Conservation (phyloP, 2,888 invertebrate species). For the Hydropsyche betteni region DNA sequence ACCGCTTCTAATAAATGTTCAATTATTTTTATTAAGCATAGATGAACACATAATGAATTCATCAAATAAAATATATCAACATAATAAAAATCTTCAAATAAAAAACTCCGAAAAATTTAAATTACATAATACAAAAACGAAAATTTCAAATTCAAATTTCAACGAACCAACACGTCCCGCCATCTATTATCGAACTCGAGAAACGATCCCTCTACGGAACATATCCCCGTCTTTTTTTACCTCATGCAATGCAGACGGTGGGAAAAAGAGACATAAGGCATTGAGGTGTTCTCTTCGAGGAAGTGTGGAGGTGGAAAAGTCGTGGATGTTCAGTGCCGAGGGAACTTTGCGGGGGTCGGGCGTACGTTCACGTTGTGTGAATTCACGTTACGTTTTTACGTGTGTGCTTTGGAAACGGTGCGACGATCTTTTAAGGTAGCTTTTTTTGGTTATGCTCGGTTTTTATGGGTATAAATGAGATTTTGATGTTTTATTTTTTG, state of each 20-base stretch:
- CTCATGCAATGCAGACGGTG: not conserved
- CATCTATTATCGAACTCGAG: not conserved
- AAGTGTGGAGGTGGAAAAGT: constrained; percentile 38
- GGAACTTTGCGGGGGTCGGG: not conserved
- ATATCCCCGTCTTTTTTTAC: not conserved
- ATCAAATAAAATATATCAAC: too few relatives aligned
- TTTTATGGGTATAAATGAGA: too few relatives aligned
- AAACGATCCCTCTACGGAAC: not conserved
- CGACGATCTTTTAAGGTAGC: not conserved
- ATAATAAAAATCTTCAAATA: too few relatives aligned
- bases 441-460: too few relatives aligned
- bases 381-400: not conserved
- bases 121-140: too few relatives aligned
- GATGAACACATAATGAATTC: too few relatives aligned
- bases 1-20: too few relatives aligned
- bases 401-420: not conserved
- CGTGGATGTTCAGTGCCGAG: constrained; percentile 27
- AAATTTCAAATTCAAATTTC: not conserved
- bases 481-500: too few relatives aligned
- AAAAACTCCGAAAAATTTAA: too few relatives aligned
- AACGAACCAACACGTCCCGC: not conserved
- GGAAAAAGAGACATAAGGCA: constrained; percentile 2
- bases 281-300: constrained; percentile 26
- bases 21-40: too few relatives aligned
- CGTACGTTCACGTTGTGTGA: not conserved